Base-by-base conservation (phyloP, 2,888 invertebrate genomes). In the Hyposoter dolosus region DNA sequence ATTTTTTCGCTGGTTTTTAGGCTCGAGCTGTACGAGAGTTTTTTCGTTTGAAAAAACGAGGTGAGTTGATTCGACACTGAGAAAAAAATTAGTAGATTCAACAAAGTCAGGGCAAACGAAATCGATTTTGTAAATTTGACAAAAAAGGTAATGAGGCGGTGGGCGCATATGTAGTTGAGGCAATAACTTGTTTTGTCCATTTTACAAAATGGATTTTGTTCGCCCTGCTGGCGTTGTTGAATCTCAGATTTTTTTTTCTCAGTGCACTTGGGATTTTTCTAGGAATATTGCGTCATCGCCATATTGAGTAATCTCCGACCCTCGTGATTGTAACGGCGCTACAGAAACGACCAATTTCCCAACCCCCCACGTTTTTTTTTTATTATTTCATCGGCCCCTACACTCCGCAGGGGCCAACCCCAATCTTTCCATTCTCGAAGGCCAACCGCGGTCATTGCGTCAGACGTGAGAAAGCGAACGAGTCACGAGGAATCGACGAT, bases 361-460 rank as follows among this genome's bases (percentile, higher is more conserved):
- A 75, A 74, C 40, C 65, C 43, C 82, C 28, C 43, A 80, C 68
- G 23, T 63, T 40, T 71, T 80, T 60, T 72, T 63, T 40, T 71
- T 80, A 50, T 72, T 71, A n/a, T 68, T 28, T 45, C 35, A 66
- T 53, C n/a, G 23, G 60, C n/a, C 10, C 60, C 35, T 50, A 17
- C 23, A 43, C 7, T 19, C 23, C n/a, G n/a, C 66, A 32, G 15
- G 50, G 43, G 12, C 19, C 23, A 23, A n/a, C 40, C 53, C 50
- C 66, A 43, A 65, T 32, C 53, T 43, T 50, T 81, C 32, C 50
- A 40, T 50, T 28, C 50, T 47, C n/a, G 40, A 23, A 72, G 77
- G 76, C 63, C 77, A 68, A 80, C 78, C 84, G 83, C 79, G 84
- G 82, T 88, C 88, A 84, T 85, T 87, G 85, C 86, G 86, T 86